A percentile compares a stretch with the other conserved stretches of the same genome.
phyloP scores from a whole-genome alignment of 2,113 vertebrate genomes.

The Antennarius striatus region DNA sequence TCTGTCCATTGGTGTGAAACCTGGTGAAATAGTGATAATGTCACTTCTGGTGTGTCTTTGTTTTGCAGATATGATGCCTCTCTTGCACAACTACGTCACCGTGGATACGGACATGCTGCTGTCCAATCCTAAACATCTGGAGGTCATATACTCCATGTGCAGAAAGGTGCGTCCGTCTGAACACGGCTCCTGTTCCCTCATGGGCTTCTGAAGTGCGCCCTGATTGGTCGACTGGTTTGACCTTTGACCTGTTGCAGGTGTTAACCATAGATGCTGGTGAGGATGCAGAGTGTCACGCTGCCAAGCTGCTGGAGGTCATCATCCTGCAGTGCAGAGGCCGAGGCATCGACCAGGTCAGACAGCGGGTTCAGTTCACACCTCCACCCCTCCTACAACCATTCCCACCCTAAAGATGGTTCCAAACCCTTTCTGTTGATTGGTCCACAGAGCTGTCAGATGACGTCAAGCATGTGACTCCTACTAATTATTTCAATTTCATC shows the following conservation, averaged over 20 bases:
- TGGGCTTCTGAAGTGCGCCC: too few species aligned
- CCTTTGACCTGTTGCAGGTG: slow-evolving; percentile 78
- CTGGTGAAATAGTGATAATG: background rate
- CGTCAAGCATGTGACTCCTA: too few species aligned
- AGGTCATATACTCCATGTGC: slow-evolving; percentile 97
- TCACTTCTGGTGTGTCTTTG: slow-evolving; percentile 4
- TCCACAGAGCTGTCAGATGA: too few species aligned
- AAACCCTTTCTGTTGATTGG: too few species aligned
- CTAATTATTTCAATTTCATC: too few species aligned
- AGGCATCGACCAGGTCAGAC: slow-evolving; percentile 93
- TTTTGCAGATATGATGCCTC: slow-evolving; percentile 96
- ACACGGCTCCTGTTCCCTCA: background rate
- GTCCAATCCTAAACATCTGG: slow-evolving; percentile 92
- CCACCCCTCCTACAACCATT: too few species aligned
- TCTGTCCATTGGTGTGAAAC: background rate
- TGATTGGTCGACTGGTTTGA: background rate
- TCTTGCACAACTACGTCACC: slow-evolving; percentile 98
- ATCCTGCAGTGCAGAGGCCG: slow-evolving; percentile 93
- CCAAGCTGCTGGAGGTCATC: slow-evolving; percentile 95
- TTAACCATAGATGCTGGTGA: slow-evolving; percentile 90
- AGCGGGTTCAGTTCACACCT: background rate
- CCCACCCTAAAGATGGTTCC: too few species aligned
- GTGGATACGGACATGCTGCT: slow-evolving; percentile 93
- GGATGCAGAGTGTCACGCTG: slow-evolving; percentile 95
- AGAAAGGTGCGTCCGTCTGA: slow-evolving; percentile 85